Conservation (phyloP, 2,888 invertebrate genomes). For the Diplazon laetatorius region DNA sequence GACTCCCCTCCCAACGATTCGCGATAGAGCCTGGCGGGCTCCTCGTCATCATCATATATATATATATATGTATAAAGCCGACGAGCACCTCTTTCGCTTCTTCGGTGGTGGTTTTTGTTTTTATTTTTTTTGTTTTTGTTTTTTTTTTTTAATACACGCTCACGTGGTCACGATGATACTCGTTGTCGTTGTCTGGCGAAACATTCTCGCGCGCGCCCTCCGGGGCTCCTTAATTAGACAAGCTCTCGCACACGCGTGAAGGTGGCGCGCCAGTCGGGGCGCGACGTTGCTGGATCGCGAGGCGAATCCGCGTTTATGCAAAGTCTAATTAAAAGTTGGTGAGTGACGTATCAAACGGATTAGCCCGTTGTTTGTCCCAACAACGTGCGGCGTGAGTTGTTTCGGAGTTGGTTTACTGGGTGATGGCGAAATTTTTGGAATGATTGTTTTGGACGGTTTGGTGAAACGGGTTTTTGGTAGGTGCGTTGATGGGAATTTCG, state of each 20-base stretch:
- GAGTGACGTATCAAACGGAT: slow-evolving; percentile 10
- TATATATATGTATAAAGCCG: slow-evolving; percentile 19
- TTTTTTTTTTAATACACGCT: too few relatives aligned
- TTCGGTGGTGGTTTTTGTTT: too few relatives aligned
- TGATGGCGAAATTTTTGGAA: too few relatives aligned
- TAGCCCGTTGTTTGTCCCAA: too few relatives aligned
- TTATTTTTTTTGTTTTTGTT: too few relatives aligned
- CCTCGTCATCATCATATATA: too few relatives aligned
- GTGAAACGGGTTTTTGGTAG: too few relatives aligned
- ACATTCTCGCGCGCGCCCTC: slow-evolving; percentile 13
- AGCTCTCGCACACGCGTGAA: slow-evolving; percentile 53
- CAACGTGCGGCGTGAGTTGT: too few relatives aligned
- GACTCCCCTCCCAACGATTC: slow-evolving; percentile 59
- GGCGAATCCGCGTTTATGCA: slow-evolving; percentile 38
- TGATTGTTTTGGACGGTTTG: too few relatives aligned
- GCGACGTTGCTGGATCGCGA: slow-evolving; percentile 1
- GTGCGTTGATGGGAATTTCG: too few relatives aligned
- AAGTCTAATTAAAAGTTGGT: slow-evolving; percentile 42
- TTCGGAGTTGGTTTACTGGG: too few relatives aligned
- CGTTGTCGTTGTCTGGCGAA: slow-evolving; percentile 10
- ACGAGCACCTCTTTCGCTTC: slow-evolving; percentile 45
- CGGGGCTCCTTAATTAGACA: slow-evolving; percentile 50
- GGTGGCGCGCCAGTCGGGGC: not conserved
- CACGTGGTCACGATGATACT: slow-evolving; percentile 8
- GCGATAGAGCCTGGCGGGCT: slow-evolving; percentile 34